Base-by-base conservation (phyloP, 92 coral and sea anemone genomes). In the Bergia puertoricense region DNA sequence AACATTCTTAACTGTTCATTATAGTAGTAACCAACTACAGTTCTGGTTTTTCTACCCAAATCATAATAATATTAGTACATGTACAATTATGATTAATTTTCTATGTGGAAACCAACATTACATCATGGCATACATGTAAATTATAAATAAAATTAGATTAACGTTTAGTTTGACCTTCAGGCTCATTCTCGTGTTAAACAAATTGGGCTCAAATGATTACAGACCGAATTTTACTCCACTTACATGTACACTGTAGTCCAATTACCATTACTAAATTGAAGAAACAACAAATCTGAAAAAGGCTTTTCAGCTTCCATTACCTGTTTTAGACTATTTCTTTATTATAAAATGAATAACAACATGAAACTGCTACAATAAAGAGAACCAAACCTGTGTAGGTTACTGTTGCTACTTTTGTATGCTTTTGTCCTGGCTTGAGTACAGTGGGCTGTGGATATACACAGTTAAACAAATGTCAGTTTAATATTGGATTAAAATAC, bases 391-490 rank as follows among this genome's bases (percentile, higher is more conserved):
- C 99, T 81, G 99, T 93, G 80, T 91, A 96, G 40, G 96, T 95
- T 65, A 94, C 93, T 67, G 97, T 88, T 50, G 96, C 96, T 43
- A 96, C 89, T 93, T 92, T 93, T 42, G 92, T 73, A 87, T 95
- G 96, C 71, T 95, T 93, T 71, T 94, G 86, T 38, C 94, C 93
- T 85, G 96, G 98, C 82, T 96, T 96, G 79, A 96, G 89, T n/a
- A 95, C 92, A 76, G 88, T 77, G 20, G 96, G 98, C 99, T 96
- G 86, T 16, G 14, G 69, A 82, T 67, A 42, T 22, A 81, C 51
- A 81, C 51, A 46, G 11, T 65, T 13, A 57, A 8, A 30, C 8
- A 13, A 3, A 50, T 15, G 30, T 41, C 80, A 76, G 80, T 15
- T 76, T 44, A 68, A 30, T 14, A 18, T 76, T 41, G 74, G 37